Percentiles rank a stretch among this genome's conserved stretches.
phyloP scores from a whole-genome alignment of 2,888 invertebrate species.

The Cheilosia vulpina region DNA sequence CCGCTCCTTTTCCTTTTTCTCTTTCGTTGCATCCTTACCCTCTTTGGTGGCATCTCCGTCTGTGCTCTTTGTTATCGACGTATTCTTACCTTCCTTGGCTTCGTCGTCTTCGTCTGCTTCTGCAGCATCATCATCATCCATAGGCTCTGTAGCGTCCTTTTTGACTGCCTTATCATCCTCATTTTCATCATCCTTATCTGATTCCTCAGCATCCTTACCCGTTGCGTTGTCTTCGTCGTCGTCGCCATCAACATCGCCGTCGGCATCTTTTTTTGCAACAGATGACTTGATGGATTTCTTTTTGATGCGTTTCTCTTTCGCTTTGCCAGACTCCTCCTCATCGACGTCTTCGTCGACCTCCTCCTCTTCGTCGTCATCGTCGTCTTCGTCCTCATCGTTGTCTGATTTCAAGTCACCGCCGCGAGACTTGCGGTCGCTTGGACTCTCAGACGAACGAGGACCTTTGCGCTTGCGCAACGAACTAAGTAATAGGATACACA shows the following conservation, averaged over 20 bases:
- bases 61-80: slow-evolving; percentile 30
- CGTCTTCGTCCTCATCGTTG: slow-evolving; percentile 78
- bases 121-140: slow-evolving; percentile 74
- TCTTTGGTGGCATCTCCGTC: slow-evolving; percentile 53
- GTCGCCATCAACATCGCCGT: slow-evolving; percentile 76
- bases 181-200: slow-evolving; percentile 79
- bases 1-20: slow-evolving; percentile 79
- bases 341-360: slow-evolving; percentile 68
- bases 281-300: slow-evolving; percentile 65
- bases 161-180: slow-evolving; percentile 77
- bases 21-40: slow-evolving; percentile 77
- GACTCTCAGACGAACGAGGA: slow-evolving; percentile 80
- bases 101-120: slow-evolving; percentile 76
- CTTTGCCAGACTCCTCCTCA: slow-evolving; percentile 76
- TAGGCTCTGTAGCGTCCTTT: slow-evolving; percentile 77
- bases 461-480: slow-evolving; percentile 82
- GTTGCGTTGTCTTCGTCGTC: slow-evolving; percentile 46
- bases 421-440: slow-evolving; percentile 74
- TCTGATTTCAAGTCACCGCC: slow-evolving; percentile 78
- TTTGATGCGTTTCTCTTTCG: slow-evolving; percentile 76
- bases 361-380: slow-evolving; percentile 71
- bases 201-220: slow-evolving; percentile 84
- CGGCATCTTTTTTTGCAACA: slow-evolving; percentile 77
- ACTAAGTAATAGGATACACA: slow-evolving; percentile 78
- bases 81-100: slow-evolving; percentile 82